A percentile compares a stretch with the other conserved stretches of the same genome.
phyloP scores from a whole-genome alignment of 2,888 invertebrate species.

The Lithophane ornitopus region DNA sequence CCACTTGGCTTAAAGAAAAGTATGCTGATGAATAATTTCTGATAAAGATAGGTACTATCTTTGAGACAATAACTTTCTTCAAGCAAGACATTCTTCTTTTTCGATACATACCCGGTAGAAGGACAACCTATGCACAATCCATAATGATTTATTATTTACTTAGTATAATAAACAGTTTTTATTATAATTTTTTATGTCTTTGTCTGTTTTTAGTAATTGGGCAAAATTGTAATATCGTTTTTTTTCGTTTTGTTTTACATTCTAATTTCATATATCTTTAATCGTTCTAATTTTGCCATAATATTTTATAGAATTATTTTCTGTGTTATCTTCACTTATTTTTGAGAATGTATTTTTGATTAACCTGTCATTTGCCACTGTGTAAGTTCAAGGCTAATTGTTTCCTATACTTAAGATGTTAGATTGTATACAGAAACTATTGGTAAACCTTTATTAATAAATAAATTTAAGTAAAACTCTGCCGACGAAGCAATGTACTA shows the following conservation, averaged over 20 bases:
- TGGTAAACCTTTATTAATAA: too few species aligned
- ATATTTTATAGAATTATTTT: not conserved
- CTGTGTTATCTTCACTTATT: not conserved
- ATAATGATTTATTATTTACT: not conserved
- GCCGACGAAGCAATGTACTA: conserved; percentile 54
- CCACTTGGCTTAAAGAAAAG: conserved; percentile 61
- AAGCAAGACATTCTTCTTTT: not conserved
- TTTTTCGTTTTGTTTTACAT: not conserved
- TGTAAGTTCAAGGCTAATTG: not conserved
- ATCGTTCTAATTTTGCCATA: not conserved
- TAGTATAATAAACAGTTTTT: not conserved
- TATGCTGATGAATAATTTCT: conserved; percentile 1
- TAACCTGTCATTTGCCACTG: not conserved
- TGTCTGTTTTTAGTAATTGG: not conserved
- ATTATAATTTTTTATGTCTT: not conserved
- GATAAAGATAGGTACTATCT: too few species aligned
- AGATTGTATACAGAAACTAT: not conserved
- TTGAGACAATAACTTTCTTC: not conserved
- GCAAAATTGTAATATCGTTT: not conserved
- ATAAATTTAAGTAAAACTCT: not conserved
- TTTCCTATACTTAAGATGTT: not conserved
- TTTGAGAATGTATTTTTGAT: too few species aligned
- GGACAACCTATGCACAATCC: too few species aligned
- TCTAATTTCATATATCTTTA: not conserved
- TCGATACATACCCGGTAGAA: not conserved